A percentile compares a stretch with the other conserved stretches of the same genome.
phyloP scores from a whole-genome alignment of 2,113 vertebrate species.

The Regulus satrapa region DNA sequence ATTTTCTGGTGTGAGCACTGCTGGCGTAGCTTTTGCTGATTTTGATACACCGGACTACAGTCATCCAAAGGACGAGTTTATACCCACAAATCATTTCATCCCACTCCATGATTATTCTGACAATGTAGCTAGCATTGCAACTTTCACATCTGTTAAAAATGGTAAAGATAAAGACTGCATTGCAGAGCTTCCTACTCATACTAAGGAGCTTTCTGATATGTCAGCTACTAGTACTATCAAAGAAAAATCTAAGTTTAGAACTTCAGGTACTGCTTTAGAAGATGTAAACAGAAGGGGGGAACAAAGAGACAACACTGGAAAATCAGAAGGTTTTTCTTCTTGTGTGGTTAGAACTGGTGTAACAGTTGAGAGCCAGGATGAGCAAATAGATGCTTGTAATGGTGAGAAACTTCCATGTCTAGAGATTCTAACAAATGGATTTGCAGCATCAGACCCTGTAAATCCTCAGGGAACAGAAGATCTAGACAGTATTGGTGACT shows the following conservation, averaged over 20 bases:
- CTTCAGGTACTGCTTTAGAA: slow-evolving; percentile 64
- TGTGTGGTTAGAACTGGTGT: slow-evolving; percentile 50
- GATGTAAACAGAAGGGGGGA: slow-evolving; percentile 62
- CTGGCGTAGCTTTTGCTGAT: slow-evolving; percentile 76
- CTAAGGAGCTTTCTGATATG: slow-evolving; percentile 71
- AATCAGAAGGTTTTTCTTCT: slow-evolving; percentile 45
- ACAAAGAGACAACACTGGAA: slow-evolving; percentile 58
- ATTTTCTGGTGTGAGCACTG: slow-evolving; percentile 78
- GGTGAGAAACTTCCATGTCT: slow-evolving; percentile 69
- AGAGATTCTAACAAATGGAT: slow-evolving; percentile 91
- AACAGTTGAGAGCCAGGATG: slow-evolving; percentile 47
- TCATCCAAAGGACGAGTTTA: slow-evolving; percentile 71
- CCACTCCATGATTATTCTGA: slow-evolving; percentile 72
- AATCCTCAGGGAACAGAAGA: slow-evolving; percentile 78
- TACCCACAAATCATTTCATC: slow-evolving; percentile 77
- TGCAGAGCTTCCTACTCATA: slow-evolving; percentile 65
- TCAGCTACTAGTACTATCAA: slow-evolving; percentile 71
- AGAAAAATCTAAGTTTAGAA: slow-evolving; percentile 68
- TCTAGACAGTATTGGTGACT: slow-evolving; percentile 59
- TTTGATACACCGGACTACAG: slow-evolving; percentile 71
- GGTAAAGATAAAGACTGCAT: slow-evolving; percentile 65
- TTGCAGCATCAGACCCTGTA: slow-evolving; percentile 72
- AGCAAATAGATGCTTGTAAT: slow-evolving; percentile 74
- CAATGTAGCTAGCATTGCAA: slow-evolving; percentile 73
- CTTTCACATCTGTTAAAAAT: slow-evolving; percentile 74